Base-by-base conservation (phyloP, 2,113 vertebrate genomes). In the Pandion haliaetus region DNA sequence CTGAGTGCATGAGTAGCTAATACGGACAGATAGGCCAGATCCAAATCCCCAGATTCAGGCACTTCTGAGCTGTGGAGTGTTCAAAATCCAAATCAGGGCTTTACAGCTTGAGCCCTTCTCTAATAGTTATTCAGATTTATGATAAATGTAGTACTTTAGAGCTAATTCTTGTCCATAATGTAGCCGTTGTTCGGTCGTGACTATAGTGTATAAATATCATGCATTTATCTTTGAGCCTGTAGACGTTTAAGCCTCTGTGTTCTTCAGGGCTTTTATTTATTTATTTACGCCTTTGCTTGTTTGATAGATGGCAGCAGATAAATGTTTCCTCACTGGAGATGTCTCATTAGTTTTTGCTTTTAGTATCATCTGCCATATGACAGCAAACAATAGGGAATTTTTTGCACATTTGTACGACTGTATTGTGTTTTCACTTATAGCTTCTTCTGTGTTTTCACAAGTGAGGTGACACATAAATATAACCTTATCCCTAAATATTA, bases 261-360 rank as follows among this genome's bases (percentile, higher is more conserved):
- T 96, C 49, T 90, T 92, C 5, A 1, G 44, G 82, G 55, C n/a
- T 4, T 78, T 93, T 93, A 90, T 92, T 95, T 92, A 82, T 92
- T 93, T 96, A 86, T 95, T 96, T 87, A 62, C 3, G n/a, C 55
- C 38, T 88, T 73, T 92, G 12, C 82, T 79, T 52, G 28, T 86
- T 93, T 95, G 90, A 94, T 81, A 94, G 86, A 95, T 84, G 85
- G 66, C 57, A 95, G 52, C 28, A 96, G 93, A 67, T 71, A 97
- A 90, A 69, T 95, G 65, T 94, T 97, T 97, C 80, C 78, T 91
- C 87, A 86, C 69, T 85, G 79, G 40, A 38, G 77, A 88, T 73
- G 88, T 97, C 96, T 97, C 86, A 94, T 97, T 96, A 97, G 90
- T 81, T 97, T 93, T 84, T 88, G 82, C 57, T 92, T 94, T 86